A percentile compares a stretch with the other conserved stretches of the same genome.
These are phyloP conservation scores for Hipposideros armiger DNA, from an alignment of 2,113 vertebrate species.

Conservation along the genomic window DNA sequence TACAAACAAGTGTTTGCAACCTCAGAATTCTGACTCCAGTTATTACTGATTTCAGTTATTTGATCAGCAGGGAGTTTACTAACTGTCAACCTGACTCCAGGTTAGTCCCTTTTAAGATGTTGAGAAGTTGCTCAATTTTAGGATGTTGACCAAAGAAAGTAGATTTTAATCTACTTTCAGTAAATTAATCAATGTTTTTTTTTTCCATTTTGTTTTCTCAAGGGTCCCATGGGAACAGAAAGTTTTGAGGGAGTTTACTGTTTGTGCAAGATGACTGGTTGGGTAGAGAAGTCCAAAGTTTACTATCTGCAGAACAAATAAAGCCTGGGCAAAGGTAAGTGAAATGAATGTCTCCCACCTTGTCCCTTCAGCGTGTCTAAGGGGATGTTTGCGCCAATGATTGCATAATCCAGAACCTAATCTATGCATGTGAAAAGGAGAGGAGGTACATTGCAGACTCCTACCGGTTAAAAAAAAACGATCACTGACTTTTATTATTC, in stretches of 20 bases:
- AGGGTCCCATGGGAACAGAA: constrained; percentile 78
- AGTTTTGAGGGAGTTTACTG: constrained; percentile 81
- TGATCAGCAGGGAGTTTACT: constrained; percentile 68
- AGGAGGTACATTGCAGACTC: not conserved
- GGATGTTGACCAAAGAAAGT: constrained; percentile 82
- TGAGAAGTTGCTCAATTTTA: constrained; percentile 77
- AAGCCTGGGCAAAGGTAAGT: constrained; percentile 79
- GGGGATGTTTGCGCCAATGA: constrained; percentile 53
- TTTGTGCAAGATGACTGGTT: constrained; percentile 77
- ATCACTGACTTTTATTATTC: not conserved
- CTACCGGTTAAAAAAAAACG: constrained; percentile 4
- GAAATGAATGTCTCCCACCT: constrained; percentile 68
- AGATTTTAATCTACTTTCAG: constrained; percentile 52
- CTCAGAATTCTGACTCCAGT: constrained; percentile 20
- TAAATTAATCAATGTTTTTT: not conserved
- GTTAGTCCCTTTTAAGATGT: constrained; percentile 79
- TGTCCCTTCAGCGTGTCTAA: constrained; percentile 67
- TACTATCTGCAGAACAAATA: constrained; percentile 83
- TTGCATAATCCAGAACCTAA: constrained; percentile 65
- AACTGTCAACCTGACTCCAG: constrained; percentile 48
- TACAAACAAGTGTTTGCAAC: not conserved
- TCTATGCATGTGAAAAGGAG: not conserved
- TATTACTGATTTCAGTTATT: not conserved
- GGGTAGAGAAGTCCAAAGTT: constrained; percentile 79
- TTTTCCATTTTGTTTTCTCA: constrained; percentile 76